phyloP scores from a whole-genome alignment of 2,797 vertebrate species.

The Perodicticus potto region DNA sequence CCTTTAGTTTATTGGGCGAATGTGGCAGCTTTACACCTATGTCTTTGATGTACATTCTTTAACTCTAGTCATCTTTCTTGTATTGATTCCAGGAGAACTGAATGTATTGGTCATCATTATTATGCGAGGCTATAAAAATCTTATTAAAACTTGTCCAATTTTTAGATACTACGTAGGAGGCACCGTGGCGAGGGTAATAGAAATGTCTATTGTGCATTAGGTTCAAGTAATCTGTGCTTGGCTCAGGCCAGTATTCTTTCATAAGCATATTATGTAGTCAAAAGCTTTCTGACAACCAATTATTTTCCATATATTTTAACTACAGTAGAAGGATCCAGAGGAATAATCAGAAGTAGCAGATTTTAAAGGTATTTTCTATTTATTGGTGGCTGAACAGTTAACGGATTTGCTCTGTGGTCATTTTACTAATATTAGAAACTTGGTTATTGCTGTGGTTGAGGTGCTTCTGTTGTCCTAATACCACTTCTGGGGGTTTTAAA shows the following conservation, averaged over 20 bases:
- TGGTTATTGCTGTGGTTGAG: slow-evolving; percentile 69
- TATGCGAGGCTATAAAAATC: slow-evolving; percentile 38
- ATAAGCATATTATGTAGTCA: slow-evolving; percentile 21
- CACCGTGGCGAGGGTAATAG: background rate
- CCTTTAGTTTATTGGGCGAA: slow-evolving; percentile 17
- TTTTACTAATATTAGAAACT: slow-evolving; percentile 69
- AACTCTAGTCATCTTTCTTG: slow-evolving; percentile 26
- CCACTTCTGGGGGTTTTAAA: slow-evolving; percentile 66
- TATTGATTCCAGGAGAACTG: slow-evolving; percentile 55
- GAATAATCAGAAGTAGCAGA: slow-evolving; percentile 56
- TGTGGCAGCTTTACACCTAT: slow-evolving; percentile 29
- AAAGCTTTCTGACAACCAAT: slow-evolving; percentile 62
- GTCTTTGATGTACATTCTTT: slow-evolving; percentile 46
- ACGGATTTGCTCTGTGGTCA: slow-evolving; percentile 54
- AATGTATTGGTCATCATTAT: background rate
- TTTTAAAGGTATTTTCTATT: slow-evolving; percentile 60
- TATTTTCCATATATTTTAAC: slow-evolving; percentile 56
- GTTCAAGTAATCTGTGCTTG: background rate
- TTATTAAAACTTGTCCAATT: background rate
- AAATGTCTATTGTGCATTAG: background rate
- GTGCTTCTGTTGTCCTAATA: slow-evolving; percentile 70
- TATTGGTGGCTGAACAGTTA: slow-evolving; percentile 64
- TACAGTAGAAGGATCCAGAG: slow-evolving; percentile 52
- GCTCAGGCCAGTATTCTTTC: slow-evolving; percentile 38
- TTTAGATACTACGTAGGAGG: slow-evolving; percentile 3